Conservation (phyloP, 2,888 invertebrate genomes). For the Unio delphinus region DNA sequence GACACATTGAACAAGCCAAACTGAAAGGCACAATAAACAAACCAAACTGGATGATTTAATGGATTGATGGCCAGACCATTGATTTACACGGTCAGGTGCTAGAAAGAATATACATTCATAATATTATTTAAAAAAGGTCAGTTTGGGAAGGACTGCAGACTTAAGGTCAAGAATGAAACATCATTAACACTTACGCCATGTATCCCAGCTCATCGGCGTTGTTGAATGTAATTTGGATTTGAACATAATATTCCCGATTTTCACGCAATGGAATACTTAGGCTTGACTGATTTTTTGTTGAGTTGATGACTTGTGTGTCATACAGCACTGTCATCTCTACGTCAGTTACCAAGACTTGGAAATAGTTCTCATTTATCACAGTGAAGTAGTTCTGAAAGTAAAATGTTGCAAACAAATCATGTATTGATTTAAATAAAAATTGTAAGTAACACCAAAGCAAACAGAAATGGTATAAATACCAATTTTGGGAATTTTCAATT, state of each 20-base stretch:
- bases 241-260: constrained; percentile 27
- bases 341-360: constrained; percentile 60
- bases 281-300: constrained; percentile 29
- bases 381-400: constrained; percentile 68
- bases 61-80: no score
- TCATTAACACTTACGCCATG: constrained; percentile 57
- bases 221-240: constrained; percentile 44
- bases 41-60: no score
- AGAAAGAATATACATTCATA: no score
- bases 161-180: background rate
- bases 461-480: background rate
- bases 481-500: no score
- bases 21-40: constrained; percentile 1
- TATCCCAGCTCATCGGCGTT: constrained; percentile 49
- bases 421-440: no score
- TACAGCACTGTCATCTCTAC: constrained; percentile 54
- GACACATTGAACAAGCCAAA: constrained; percentile 4
- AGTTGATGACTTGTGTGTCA: constrained; percentile 51
- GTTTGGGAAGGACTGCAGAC: no score
- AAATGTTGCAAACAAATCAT: background rate
- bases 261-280: constrained; percentile 50
- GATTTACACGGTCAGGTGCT: no score
- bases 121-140: no score
- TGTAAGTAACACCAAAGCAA: background rate
- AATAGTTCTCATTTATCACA: constrained; percentile 69